Conservation (phyloP, 2,888 invertebrate genomes). For the Sclerodermus sp. region DNA sequence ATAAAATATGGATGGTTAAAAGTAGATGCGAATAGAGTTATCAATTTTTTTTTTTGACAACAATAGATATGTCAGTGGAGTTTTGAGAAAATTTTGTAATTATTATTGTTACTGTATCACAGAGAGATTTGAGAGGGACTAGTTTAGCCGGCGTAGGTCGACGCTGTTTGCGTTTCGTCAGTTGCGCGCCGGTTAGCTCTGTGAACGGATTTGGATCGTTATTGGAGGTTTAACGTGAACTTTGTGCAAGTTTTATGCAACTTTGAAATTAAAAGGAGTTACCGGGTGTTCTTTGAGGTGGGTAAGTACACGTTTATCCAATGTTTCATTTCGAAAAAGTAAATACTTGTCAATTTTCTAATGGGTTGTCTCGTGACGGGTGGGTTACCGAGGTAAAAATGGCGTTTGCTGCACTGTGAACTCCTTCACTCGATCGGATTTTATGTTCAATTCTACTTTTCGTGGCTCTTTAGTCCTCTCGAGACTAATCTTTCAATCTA, state of each 20-base stretch:
- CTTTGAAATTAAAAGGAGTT: neutral
- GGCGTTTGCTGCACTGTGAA: constrained; percentile 41
- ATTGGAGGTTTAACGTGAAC: constrained; percentile 26
- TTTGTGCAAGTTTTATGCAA: constrained; percentile 16
- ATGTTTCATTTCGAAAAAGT: constrained; percentile 17
- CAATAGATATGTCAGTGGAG: too few species aligned
- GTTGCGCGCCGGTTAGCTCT: constrained; percentile 56
- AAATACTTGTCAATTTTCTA: constrained; percentile 9
- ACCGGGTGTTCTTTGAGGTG: constrained; percentile 36
- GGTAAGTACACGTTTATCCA: constrained; percentile 37
- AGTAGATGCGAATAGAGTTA: too few species aligned
- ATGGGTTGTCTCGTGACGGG: constrained; percentile 26
- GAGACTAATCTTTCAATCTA: too few species aligned
- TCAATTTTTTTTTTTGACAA: too few species aligned
- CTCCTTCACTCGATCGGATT: too few species aligned
- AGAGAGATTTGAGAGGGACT: too few species aligned
- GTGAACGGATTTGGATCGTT: constrained; percentile 38
- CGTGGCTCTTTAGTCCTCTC: too few species aligned
- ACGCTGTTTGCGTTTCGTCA: constrained; percentile 40
- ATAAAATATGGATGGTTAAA: too few species aligned
- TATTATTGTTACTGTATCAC: too few species aligned
- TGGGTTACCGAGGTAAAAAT: constrained; percentile 45
- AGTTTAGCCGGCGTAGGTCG: constrained; percentile 42
- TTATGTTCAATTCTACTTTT: too few species aligned
- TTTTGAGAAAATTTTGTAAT: too few species aligned